Evolutionary conservation across 2,888 invertebrate species (phyloP), one percentile per base, ranked within the genome.

Genomic region (Neuroscelio doddi): DNA sequence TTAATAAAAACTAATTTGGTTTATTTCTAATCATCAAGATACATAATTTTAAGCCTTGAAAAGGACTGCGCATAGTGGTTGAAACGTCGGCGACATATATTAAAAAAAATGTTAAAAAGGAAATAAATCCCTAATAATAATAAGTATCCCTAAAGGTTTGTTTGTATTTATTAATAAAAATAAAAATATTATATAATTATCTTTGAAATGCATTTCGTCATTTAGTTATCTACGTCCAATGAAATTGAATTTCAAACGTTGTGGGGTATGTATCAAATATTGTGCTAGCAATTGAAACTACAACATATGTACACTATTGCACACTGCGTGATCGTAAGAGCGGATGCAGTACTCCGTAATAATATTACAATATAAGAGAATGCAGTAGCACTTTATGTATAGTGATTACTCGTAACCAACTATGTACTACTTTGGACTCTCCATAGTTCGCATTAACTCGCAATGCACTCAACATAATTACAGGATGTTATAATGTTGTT

Each of bases 401-500:
- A 49, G 50, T 36, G 68, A 64, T 53, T 51, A 50, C 59, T 53
- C 42, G 61, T 57, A 52, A 58, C 44, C 63, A 56, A 49, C 10
- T 51, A 42, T 45, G 45, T 30, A 63, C 53, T 68, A 63, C n/a
- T n/a, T 75, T 62, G 61, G 59, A 42, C 27, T 65, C 62, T 66
- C 67, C 56, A 66, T 68, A 64, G 76, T 70, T 73, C 62, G 72
- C 70, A 56, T 70, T 70, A 70, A 69, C 71, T 71, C 51, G 62
- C 69, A 71, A 70, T 69, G 73, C 76, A 78, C 79, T 81, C 80
- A 79, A 81, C 78, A 78, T 80, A 79, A 80, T 80, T 80, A 80
- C 70, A 39, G 53, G 44, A 52, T n/a, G n/a, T n/a, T n/a, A n/a
- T n/a, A n/a, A n/a, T n/a, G n/a, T n/a, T 52, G 42, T 53, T 36